These are phyloP conservation scores for Oreochromis aureus DNA, from an alignment of 2,113 vertebrate genomes.

Conservation along the genomic window DNA sequence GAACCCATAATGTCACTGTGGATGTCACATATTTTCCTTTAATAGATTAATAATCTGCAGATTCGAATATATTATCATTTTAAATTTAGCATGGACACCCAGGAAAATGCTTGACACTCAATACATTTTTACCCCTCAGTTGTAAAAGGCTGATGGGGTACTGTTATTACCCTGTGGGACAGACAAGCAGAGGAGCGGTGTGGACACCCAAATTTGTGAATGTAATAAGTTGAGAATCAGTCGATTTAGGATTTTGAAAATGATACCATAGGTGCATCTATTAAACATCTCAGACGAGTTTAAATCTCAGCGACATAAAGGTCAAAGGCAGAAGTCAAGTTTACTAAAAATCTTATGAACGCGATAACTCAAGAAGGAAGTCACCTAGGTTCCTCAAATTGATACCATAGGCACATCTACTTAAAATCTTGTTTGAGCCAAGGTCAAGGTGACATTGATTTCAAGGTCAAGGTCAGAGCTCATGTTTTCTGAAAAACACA, in stretches of 20 bases:
- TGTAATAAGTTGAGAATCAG: background rate
- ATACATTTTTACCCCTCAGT: background rate
- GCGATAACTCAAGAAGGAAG: background rate
- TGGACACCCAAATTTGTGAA: background rate
- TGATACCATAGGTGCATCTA: fast-evolving
- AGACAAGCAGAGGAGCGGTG: background rate
- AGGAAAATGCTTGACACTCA: background rate
- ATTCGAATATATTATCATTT: background rate
- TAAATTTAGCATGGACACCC: background rate
- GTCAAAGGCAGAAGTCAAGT: background rate
- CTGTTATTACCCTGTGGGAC: background rate
- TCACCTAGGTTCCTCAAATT: background rate
- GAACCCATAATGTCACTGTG: background rate
- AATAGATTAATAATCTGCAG: background rate
- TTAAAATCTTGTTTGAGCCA: background rate
- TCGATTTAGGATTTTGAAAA: background rate
- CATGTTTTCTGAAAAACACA: background rate
- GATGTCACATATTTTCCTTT: background rate
- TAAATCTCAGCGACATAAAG: background rate
- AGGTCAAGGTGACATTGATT: background rate
- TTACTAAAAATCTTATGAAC: background rate
- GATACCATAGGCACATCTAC: background rate
- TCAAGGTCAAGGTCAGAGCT: background rate
- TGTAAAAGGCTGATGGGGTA: background rate
- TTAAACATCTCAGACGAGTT: background rate